A percentile compares a stretch with the other conserved stretches of the same genome.
These are phyloP conservation scores for Nomia melanderi DNA, from an alignment of 1,140 invertebrate genomes.

Conservation along the genomic window DNA sequence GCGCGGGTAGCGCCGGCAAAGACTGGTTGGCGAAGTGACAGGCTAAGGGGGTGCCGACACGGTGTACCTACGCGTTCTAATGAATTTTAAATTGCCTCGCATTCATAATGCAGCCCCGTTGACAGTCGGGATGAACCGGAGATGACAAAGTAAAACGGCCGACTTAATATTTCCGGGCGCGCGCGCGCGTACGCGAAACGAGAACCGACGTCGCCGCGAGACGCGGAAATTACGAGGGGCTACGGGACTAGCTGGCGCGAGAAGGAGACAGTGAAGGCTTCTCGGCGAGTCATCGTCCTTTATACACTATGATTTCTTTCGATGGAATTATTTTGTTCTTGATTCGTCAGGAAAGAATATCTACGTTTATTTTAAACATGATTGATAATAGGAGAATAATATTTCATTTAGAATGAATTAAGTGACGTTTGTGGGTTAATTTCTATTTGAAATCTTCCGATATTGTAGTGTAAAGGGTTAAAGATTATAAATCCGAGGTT, in stretches of 20 bases:
- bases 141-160: slow-evolving; percentile 77
- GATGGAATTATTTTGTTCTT: too few species aligned
- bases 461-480: too few species aligned
- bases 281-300: too few species aligned
- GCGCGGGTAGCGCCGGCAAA: slow-evolving; percentile 28
- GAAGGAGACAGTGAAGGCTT: too few species aligned
- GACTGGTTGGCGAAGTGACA: slow-evolving; percentile 62
- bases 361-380: too few species aligned
- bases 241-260: neutral
- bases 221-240: neutral
- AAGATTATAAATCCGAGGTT: too few species aligned
- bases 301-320: too few species aligned
- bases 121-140: slow-evolving; percentile 74
- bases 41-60: slow-evolving; percentile 47
- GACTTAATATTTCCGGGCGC: slow-evolving; percentile 69
- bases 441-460: too few species aligned
- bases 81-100: slow-evolving; percentile 80
- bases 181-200: slow-evolving; percentile 33
- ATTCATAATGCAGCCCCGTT: slow-evolving; percentile 76
- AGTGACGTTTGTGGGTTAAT: too few species aligned
- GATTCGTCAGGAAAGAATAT: too few species aligned
- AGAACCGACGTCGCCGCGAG: neutral
- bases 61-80: slow-evolving; percentile 68
- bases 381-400: too few species aligned
- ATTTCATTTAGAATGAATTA: too few species aligned